Base-by-base conservation (phyloP, 2,797 vertebrate genomes). In the Coilia nasus region DNA sequence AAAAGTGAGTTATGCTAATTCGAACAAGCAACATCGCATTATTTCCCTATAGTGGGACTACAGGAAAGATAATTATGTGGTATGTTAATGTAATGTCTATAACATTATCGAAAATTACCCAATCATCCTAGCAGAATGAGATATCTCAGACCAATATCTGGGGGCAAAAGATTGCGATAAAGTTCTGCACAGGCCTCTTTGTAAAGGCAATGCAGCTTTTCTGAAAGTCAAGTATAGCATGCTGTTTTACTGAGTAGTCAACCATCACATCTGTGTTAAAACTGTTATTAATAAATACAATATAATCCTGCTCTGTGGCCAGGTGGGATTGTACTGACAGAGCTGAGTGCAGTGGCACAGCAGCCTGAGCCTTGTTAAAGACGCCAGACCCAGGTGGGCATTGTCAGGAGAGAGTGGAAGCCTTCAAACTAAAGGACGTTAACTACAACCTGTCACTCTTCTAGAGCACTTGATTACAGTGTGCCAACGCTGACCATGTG, bases 381-480 rank as follows among this genome's bases (percentile, higher is more conserved):
- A 83, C 25, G 35, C 62, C 56, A 56, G 83, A 57, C 64, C 17
- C 81, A 84, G 83, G 85, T 82, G 60, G 41, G 81, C 83, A 81
- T 50, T 83, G 46, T 85, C 86, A 84, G 85, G 60, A 81, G 64
- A 54, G 46, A 87, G 80, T 92, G 86, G 91, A 93, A 90, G 91
- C 90, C 90, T 86, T 92, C 87, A 81, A 71, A 86, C 89, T 92
- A n/a, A 82, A 82, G 78, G 44, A 82, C 15, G 64, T 83, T 88
- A 90, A 94, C 86, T 94, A 92, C 89, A 91, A 92, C 91, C 91
- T 95, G 94, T 93, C 94, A 91, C 90, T 86, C 83, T 21, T 2
- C 17, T 86, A 80, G 88, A 95, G 88, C 89, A 92, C 94, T 93
- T 94, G 93, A 95, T 96, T 95, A 93, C 89, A 91, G 85, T 85